Evolutionary conservation across 37 sponge, comb jelly and placozoan genomes (phyloP).

Genomic region (Cliona cf. orientalis): DNA sequence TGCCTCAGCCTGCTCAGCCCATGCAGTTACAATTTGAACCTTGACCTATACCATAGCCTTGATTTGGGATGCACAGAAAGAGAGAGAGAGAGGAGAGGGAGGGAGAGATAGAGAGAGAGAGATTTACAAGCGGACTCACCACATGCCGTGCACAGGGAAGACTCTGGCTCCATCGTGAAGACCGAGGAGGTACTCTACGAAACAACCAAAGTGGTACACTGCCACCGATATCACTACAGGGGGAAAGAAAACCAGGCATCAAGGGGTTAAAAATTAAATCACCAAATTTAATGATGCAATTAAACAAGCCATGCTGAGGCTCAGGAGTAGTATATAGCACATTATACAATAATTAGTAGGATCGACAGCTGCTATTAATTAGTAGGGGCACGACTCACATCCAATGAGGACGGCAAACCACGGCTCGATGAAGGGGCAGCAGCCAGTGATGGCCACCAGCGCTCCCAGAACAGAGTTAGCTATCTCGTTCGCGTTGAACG

Average conservation of each 20-base stretch:
- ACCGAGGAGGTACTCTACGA: conserved; percentile 41
- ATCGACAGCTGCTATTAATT: too few relatives aligned
- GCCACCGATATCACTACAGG: conserved; percentile 50
- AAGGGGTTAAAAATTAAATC: too few relatives aligned
- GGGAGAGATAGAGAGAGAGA: too few relatives aligned
- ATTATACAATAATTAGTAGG: not conserved
- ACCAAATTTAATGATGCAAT: too few relatives aligned
- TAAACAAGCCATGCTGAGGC: too few relatives aligned
- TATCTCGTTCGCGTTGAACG: conserved; percentile 86
- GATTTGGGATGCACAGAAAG: too few relatives aligned
- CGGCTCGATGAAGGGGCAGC: conserved; percentile 83
- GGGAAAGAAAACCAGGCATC: too few relatives aligned
- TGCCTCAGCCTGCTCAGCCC: too few relatives aligned
- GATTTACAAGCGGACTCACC: conserved; percentile 38
- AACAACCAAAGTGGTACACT: conserved; percentile 81
- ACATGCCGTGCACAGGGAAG: conserved; percentile 88
- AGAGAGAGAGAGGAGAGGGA: too few relatives aligned
- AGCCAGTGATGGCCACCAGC: conserved; percentile 86
- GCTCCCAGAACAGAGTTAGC: conserved; percentile 82
- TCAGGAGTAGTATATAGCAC: too few relatives aligned
- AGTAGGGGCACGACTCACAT: conserved; percentile 21
- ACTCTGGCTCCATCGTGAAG: conserved; percentile 88
- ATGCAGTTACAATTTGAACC: too few relatives aligned
- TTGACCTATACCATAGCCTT: too few relatives aligned
- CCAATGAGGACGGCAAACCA: conserved; percentile 74